Base-by-base conservation (phyloP, 2,888 invertebrate genomes). In the Cepaea hortensis region DNA sequence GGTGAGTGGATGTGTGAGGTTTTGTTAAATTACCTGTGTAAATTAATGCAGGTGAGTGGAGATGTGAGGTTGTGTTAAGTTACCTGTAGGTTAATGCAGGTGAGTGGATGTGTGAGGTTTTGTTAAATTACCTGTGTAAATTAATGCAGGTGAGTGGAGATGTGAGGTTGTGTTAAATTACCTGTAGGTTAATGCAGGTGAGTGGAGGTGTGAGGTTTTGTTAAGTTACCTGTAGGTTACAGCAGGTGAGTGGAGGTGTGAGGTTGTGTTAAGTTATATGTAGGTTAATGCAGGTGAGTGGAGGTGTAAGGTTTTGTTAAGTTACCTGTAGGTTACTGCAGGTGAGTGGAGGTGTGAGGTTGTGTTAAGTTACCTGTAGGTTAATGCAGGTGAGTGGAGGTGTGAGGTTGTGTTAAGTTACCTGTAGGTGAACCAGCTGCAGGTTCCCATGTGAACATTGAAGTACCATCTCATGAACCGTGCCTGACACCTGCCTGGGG, bases 191-290 rank as follows among this genome's bases (percentile, higher is more conserved):
- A 55, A 55, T 55, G 9, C 9, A 55, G 4, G 55, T 55, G 55
- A 55, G 5, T 55, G 55, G 55, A 55, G 55, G 55, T 6, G 55
- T 55, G 4, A 55, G 55, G 68, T 15, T 20, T 5, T n/a, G 3
- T 68, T 68, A n/a, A 9, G 23, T 65, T 65, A 86, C 86, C 86
- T 80, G 85, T 90, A 93, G 20, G 90, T 91, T 83, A 93, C 92
- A 90, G 91, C 92, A 92, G 46, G 91, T 88, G n/a, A 91, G 90
- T 50, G 90, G 88, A 81, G 91, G 91, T 7, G 90, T 90, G 85
- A 92, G 92, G 87, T 89, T 92, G 87, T 92, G 91, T 92, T 92
- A 93, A 6, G 92, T 89, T n/a, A 90, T 90, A 85, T 91, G 92
- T 55, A 55, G 55, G 55, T 55, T 6, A 55, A 55, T 55, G 9